Conservation (phyloP, 2,888 invertebrate genomes). For the Lasioglossum pauxillum region DNA sequence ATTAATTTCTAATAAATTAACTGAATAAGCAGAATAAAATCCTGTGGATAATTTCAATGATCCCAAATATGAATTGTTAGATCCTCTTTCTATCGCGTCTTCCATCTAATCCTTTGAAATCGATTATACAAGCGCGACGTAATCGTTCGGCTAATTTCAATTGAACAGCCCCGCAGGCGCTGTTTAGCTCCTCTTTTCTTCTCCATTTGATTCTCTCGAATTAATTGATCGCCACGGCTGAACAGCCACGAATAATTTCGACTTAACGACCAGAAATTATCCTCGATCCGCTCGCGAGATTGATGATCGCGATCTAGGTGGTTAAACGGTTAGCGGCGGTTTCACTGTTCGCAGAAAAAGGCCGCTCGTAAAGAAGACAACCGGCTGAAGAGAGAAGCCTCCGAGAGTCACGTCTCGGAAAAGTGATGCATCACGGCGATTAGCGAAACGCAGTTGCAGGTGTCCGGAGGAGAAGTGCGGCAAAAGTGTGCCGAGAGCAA, state of each 20-base stretch:
- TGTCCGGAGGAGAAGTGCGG: conserved; percentile 6
- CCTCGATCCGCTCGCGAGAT: neutral
- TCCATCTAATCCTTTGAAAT: neutral
- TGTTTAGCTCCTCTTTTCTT: neutral
- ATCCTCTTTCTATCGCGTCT: neutral
- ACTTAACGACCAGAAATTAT: neutral
- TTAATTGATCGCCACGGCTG: neutral
- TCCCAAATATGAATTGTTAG: neutral
- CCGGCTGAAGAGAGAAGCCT: neutral
- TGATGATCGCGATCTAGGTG: conserved; percentile 7
- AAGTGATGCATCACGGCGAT: conserved; percentile 26
- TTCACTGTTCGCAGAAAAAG: conserved; percentile 12
- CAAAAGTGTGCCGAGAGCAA: conserved; percentile 27
- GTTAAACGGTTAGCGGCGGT: neutral
- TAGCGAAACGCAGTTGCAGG: conserved; percentile 20
- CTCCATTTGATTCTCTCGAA: neutral
- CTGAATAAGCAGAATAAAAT: neutral
- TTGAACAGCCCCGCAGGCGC: neutral
- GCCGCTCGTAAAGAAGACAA: neutral
- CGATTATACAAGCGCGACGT: neutral
- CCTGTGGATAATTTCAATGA: neutral
- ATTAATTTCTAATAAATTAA: neutral
- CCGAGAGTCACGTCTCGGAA: conserved; percentile 29
- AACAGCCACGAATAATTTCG: neutral
- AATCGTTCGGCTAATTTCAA: neutral